Evolutionary conservation across 2,888 invertebrate species (phyloP).

Genomic region (Spicauda simplicius): DNA sequence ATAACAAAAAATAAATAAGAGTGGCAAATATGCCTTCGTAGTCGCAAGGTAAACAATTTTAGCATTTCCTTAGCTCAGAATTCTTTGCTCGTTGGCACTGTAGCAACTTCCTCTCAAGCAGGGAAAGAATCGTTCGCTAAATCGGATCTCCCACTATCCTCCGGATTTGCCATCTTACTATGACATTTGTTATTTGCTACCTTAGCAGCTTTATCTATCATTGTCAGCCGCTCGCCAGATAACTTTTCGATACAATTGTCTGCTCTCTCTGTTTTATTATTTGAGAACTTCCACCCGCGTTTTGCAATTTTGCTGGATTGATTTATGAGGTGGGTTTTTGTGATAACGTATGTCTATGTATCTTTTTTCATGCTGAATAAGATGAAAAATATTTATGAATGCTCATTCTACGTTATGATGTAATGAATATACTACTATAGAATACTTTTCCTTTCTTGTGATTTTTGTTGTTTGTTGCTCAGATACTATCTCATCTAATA

Average conservation of each 20-base stretch:
- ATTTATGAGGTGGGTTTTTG: slow-evolving; percentile 20
- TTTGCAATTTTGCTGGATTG: slow-evolving; percentile 29
- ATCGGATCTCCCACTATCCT: slow-evolving; percentile 54
- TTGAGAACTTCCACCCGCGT: slow-evolving; percentile 27
- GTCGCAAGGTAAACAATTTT: no score
- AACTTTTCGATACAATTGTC: slow-evolving; percentile 38
- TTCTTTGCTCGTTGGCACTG: not conserved
- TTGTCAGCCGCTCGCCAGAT: slow-evolving; percentile 51
- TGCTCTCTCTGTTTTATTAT: slow-evolving; percentile 33
- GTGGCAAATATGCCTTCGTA: no score
- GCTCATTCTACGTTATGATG: not conserved
- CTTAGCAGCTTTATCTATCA: slow-evolving; percentile 59
- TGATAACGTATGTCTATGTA: not conserved
- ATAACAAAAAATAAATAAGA: no score
- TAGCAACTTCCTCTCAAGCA: slow-evolving; percentile 37
- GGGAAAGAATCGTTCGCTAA: slow-evolving; percentile 51
- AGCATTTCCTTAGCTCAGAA: no score
- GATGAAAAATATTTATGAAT: not conserved
- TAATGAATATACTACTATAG: no score
- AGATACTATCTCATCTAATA: no score
- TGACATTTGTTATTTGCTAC: slow-evolving; percentile 67
- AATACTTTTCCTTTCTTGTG: no score
- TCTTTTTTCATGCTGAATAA: not conserved
- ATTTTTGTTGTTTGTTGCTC: no score
- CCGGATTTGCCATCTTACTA: slow-evolving; percentile 46